Conservation (phyloP, 2,888 invertebrate genomes). For the Napeogenes sylphis region DNA sequence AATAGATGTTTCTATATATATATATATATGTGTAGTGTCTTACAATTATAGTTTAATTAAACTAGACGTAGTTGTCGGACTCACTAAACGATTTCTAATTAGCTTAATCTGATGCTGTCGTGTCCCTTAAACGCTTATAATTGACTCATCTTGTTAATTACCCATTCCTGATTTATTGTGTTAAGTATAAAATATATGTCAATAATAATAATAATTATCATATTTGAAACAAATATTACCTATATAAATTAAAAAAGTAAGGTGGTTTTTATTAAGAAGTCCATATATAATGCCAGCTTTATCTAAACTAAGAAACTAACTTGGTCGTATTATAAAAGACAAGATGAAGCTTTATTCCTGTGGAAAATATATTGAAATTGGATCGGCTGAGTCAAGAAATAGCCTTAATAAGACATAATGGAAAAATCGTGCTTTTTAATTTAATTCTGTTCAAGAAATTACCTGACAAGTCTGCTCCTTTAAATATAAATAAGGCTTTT, state of each 20-base stretch:
- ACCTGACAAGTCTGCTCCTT: conserved; percentile 5
- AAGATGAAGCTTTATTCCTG: conserved; percentile 4
- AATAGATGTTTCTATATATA: too few species aligned
- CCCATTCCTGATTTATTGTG: neutral
- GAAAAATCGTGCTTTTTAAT: conserved; percentile 23
- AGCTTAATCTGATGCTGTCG: conserved; percentile 10
- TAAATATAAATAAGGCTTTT: conserved; percentile 5
- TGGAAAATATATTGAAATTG: conserved; percentile 24
- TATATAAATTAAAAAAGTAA: neutral
- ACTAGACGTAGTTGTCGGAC: neutral
- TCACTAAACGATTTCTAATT: conserved; percentile 7
- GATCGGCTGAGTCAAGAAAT: conserved; percentile 18
- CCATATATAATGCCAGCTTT: neutral
- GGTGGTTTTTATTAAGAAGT: neutral
- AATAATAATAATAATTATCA: neutral
- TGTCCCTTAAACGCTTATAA: conserved; percentile 9
- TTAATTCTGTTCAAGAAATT: conserved; percentile 17
- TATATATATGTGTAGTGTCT: too few species aligned
- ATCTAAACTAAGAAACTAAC: conserved; percentile 1
- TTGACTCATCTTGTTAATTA: conserved; percentile 15
- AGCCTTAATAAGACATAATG: conserved; percentile 17
- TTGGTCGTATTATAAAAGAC: neutral
- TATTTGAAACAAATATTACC: too few species aligned
- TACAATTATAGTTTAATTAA: neutral
- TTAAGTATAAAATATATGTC: neutral